phyloP scores from a whole-genome alignment of 2,113 vertebrate species.

The Mobula birostris region DNA sequence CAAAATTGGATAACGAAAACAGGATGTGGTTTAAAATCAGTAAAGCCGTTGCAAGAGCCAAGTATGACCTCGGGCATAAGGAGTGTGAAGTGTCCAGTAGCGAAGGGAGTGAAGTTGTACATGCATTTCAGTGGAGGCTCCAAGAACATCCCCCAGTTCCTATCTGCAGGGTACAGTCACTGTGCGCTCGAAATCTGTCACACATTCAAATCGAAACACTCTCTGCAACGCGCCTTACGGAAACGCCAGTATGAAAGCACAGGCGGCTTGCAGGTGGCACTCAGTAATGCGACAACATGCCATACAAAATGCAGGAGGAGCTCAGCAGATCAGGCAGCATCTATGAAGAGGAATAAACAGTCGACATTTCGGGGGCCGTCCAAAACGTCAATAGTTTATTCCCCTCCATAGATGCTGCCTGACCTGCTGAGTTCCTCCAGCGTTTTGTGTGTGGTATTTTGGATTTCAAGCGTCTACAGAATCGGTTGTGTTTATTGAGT shows the following conservation, averaged over 20 bases:
- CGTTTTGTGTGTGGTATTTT: too few relatives aligned
- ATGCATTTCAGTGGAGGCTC: background rate
- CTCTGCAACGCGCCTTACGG: background rate
- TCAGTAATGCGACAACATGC: too few relatives aligned
- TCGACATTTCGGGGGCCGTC: too few relatives aligned
- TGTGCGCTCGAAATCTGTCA: background rate
- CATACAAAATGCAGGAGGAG: too few relatives aligned
- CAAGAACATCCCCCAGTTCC: background rate
- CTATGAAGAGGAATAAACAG: too few relatives aligned
- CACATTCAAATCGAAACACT: background rate
- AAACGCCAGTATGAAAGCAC: background rate
- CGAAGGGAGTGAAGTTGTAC: background rate
- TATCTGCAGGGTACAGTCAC: background rate
- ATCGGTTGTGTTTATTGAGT: background rate
- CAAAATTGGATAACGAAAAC: background rate
- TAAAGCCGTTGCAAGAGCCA: background rate
- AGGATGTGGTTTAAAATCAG: slow-evolving; percentile 16
- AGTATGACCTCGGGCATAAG: background rate
- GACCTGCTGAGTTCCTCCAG: too few relatives aligned
- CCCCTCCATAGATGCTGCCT: too few relatives aligned
- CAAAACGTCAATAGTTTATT: too few relatives aligned
- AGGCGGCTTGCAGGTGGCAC: background rate
- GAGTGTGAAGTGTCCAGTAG: too few relatives aligned
- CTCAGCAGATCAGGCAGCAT: too few relatives aligned
- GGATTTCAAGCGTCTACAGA: too few relatives aligned